A percentile compares a stretch with the other conserved stretches of the same genome.
These are phyloP conservation scores for Lasioglossum calceatum DNA, from an alignment of 2,888 invertebrate genomes.

Conservation along the genomic window DNA sequence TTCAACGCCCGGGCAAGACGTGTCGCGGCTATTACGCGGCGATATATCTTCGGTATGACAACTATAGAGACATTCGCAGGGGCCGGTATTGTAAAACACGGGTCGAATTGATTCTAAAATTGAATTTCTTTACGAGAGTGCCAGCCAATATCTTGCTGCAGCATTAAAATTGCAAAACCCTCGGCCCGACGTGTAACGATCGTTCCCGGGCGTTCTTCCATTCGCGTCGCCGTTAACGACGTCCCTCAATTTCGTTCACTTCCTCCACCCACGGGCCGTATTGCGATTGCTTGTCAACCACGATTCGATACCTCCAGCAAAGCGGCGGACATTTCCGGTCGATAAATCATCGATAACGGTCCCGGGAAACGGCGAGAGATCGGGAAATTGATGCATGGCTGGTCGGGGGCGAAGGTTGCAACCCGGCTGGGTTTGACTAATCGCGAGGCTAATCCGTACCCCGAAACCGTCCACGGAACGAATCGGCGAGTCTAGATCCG, in stretches of 20 bases:
- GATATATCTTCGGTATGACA: background rate
- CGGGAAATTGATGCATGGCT: conserved; percentile 45
- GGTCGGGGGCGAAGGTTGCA: conserved; percentile 16
- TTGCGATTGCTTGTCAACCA: conserved; percentile 51
- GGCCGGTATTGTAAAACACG: background rate
- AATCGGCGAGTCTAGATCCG: conserved; percentile 29
- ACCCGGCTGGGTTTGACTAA: conserved; percentile 50
- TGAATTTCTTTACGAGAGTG: background rate
- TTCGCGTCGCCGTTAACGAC: background rate
- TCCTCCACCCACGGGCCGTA: conserved; percentile 29
- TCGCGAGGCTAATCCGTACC: conserved; percentile 46
- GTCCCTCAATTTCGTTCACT: conserved; percentile 21
- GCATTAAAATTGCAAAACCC: conserved; percentile 7
- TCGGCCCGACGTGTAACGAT: background rate
- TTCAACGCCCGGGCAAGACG: background rate
- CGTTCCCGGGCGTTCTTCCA: background rate
- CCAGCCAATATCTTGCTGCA: background rate
- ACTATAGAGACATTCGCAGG: background rate
- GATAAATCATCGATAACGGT: conserved; percentile 58
- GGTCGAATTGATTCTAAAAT: background rate
- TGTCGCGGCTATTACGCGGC: background rate
- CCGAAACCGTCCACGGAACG: conserved; percentile 35
- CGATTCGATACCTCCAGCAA: conserved; percentile 44
- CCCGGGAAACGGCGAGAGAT: conserved; percentile 21
- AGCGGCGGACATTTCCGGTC: conserved; percentile 47